phyloP scores from a whole-genome alignment of 2,888 invertebrate species.

The Chrysolina oricalcia region DNA sequence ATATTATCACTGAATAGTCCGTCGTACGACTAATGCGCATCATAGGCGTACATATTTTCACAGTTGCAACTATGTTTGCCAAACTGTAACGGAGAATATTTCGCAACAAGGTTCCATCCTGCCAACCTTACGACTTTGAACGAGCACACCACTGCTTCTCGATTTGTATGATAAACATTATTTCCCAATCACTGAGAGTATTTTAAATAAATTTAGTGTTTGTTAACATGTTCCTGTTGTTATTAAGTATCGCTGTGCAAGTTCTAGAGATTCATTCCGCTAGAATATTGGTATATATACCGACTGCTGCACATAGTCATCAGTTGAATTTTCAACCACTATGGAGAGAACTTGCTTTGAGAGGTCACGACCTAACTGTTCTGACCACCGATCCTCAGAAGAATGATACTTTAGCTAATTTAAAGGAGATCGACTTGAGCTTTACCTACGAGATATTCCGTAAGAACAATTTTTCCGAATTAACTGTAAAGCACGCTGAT shows the following conservation, averaged over 20 bases:
- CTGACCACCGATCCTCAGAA: constrained; percentile 70
- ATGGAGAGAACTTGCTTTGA: constrained; percentile 69
- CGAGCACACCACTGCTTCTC: too few relatives aligned
- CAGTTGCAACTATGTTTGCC: too few relatives aligned
- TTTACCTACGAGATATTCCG: constrained; percentile 63
- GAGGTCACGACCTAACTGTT: constrained; percentile 73
- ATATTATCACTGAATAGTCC: too few relatives aligned
- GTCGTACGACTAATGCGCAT: too few relatives aligned
- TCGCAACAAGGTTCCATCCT: too few relatives aligned
- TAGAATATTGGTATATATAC: constrained; percentile 56
- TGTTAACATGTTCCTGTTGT: neutral
- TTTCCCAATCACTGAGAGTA: too few relatives aligned
- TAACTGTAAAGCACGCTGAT: constrained; percentile 32
- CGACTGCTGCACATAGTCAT: constrained; percentile 68
- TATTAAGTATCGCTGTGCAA: neutral
- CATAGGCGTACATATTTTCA: too few relatives aligned
- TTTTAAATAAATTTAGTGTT: neutral
- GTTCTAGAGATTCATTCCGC: constrained; percentile 38
- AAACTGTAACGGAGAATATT: too few relatives aligned
- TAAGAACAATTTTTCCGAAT: constrained; percentile 39
- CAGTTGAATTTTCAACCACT: constrained; percentile 71
- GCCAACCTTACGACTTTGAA: too few relatives aligned
- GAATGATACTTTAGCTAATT: constrained; percentile 62
- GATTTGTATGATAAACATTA: too few relatives aligned
- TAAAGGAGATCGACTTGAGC: constrained; percentile 69